Conservation (phyloP, 2,113 vertebrate genomes). For the Cryptoleucopteryx plumbea region DNA sequence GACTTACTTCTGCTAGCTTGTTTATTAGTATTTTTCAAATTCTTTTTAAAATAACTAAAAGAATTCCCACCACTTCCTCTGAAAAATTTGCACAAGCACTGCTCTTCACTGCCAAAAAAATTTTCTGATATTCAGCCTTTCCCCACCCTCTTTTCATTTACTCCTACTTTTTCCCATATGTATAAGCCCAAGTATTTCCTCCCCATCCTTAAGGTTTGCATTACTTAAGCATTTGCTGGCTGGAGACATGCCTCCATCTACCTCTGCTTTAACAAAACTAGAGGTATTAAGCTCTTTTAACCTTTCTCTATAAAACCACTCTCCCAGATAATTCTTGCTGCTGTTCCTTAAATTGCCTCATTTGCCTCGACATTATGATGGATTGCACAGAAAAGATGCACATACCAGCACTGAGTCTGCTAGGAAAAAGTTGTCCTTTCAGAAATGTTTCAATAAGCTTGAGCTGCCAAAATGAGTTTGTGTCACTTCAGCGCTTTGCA, state of each 20-base stretch:
- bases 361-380: neutral
- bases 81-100: neutral
- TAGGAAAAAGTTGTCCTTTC: neutral
- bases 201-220: neutral
- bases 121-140: neutral
- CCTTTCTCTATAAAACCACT: neutral
- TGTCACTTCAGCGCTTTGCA: neutral
- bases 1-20: neutral
- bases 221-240: slow-evolving; percentile 8
- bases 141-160: neutral
- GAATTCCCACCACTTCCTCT: neutral
- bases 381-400: neutral
- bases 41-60: neutral
- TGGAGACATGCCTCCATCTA: neutral
- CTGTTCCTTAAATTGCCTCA: neutral
- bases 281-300: neutral
- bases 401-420: neutral
- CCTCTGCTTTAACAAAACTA: neutral
- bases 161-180: neutral
- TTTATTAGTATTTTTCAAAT: neutral
- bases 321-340: slow-evolving; percentile 11
- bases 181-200: slow-evolving; percentile 1
- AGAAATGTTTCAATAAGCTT: slow-evolving; percentile 2
- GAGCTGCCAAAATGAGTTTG: neutral
- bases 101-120: neutral